phyloP scores from a whole-genome alignment of 2,888 invertebrate species.

The Caenorhabditis afra region DNA sequence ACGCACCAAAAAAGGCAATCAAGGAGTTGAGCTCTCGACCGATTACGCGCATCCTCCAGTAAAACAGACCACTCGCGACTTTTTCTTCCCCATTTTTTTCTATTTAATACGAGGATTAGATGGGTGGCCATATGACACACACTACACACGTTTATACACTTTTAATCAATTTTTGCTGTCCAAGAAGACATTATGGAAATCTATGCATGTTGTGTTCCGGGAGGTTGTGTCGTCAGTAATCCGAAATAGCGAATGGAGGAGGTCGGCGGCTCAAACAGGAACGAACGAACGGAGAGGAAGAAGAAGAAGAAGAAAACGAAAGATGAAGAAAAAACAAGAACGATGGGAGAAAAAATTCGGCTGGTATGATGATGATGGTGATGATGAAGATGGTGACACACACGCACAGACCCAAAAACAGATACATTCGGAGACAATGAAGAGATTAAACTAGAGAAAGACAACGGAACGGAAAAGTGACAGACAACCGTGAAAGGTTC shows the following conservation, averaged over 20 bases:
- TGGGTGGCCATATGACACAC: slow-evolving; percentile 31
- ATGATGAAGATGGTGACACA: slow-evolving; percentile 4
- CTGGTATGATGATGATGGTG: slow-evolving; percentile 29
- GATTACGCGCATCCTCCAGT: slow-evolving; percentile 31
- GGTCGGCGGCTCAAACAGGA: slow-evolving; percentile 10
- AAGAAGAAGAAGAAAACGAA: neutral
- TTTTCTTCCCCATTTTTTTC: slow-evolving; percentile 9
- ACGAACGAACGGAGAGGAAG: neutral
- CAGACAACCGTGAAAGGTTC: neutral
- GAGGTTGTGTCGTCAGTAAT: slow-evolving; percentile 50
- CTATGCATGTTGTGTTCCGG: no score
- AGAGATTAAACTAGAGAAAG: neutral
- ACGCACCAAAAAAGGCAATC: slow-evolving; percentile 30
- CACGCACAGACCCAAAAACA: slow-evolving; percentile 16
- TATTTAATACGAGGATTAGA: slow-evolving; percentile 49
- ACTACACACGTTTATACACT: slow-evolving; percentile 2
- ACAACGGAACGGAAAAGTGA: neutral
- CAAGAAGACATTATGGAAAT: slow-evolving; percentile 8
- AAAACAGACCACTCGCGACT: slow-evolving; percentile 24
- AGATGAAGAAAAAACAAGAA: slow-evolving; percentile 13
- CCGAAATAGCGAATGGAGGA: slow-evolving; percentile 29
- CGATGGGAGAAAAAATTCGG: slow-evolving; percentile 24
- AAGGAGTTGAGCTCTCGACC: slow-evolving; percentile 1
- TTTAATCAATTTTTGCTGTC: neutral
- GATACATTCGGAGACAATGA: slow-evolving; percentile 22